Base-by-base conservation (phyloP, 2,888 invertebrate species). In the Limulus polyphemus region DNA sequence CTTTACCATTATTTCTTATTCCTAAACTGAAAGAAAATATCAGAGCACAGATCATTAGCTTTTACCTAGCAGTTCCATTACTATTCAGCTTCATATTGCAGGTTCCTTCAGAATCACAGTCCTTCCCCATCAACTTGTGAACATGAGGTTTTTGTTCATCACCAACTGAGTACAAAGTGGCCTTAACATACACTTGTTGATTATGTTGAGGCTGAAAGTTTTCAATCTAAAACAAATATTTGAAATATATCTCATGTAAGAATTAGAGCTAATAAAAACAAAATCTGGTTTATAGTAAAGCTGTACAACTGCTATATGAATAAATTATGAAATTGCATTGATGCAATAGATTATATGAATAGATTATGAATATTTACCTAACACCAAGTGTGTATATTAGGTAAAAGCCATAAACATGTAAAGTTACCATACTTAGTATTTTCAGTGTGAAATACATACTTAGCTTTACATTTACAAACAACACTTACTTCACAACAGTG, bases 111-210 rank as follows among this genome's bases (percentile, higher is more conserved):
- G 32, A 32, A 32, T 32, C 7, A 55, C 67, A 65, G 54, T 64
- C 55, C 57, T 59, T 60, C 10, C 65, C 65, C 63, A 64, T 63
- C 10, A 67, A 49, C 57, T 67, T 66, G 50, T 67, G 67, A n/a
- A 67, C 65, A 51, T 67, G 67, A n/a, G 47, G 58, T 54, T 61
- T 62, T 32, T 65, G 62, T 49, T 60, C 12, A 5, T 54, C 51
- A 50, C 64, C 65, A 57, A 64, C 62, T n/a, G 64, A 64, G 48
- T 62, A 64, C 12, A 67, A 56, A 61, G 62, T 65, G 13, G 65
- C 67, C 12, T 47, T 46, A 47, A 57, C 13, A 57, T 13, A 16
- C 11, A 57, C 49, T 47, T 57, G 48, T 32, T 32, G 3, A 17
- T 49, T n/a, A 12, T 16, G 46, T 12, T 32, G 46, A 55, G 54